Conservation (phyloP, 2,797 vertebrate species). For the Menidia menidia region DNA sequence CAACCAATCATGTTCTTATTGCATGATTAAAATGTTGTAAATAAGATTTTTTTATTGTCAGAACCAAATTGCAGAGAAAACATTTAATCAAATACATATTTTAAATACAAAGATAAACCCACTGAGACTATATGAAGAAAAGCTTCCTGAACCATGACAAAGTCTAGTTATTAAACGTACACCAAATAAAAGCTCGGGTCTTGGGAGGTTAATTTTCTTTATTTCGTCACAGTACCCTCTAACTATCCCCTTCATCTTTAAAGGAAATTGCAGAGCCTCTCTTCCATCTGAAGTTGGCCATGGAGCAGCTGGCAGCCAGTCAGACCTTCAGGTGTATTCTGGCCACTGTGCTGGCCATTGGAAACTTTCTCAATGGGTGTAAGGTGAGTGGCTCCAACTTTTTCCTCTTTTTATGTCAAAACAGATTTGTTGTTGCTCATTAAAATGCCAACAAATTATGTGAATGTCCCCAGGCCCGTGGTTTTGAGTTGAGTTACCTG, state of each 20-base stretch:
- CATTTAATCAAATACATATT: too few species aligned
- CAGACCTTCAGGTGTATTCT: constrained; percentile 83
- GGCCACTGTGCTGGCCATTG: constrained; percentile 83
- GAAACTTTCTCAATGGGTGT: constrained; percentile 85
- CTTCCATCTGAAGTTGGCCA: constrained; percentile 83
- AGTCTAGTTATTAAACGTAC: too few species aligned
- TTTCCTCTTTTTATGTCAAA: too few species aligned
- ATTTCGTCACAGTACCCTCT: background rate
- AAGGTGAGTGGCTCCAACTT: constrained; percentile 66
- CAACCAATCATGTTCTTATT: too few species aligned
- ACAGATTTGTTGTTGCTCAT: rapidly evolving
- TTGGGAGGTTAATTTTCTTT: constrained; percentile 4
- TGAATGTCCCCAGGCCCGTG: constrained; percentile 71
- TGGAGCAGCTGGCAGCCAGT: constrained; percentile 83
- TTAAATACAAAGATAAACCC: too few species aligned
- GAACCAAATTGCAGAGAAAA: too few species aligned
- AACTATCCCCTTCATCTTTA: constrained; percentile 3
- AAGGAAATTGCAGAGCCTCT: constrained; percentile 86
- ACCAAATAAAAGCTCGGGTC: constrained; percentile 12
- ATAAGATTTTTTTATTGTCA: too few species aligned
- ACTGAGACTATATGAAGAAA: too few species aligned
- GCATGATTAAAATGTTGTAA: too few species aligned
- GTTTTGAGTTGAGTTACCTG: constrained; percentile 86
- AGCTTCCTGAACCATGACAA: too few species aligned
- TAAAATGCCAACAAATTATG: background rate